Evolutionary conservation across 2,113 vertebrate genomes (phyloP).

Genomic region (Balaenoptera acutorostrata): DNA sequence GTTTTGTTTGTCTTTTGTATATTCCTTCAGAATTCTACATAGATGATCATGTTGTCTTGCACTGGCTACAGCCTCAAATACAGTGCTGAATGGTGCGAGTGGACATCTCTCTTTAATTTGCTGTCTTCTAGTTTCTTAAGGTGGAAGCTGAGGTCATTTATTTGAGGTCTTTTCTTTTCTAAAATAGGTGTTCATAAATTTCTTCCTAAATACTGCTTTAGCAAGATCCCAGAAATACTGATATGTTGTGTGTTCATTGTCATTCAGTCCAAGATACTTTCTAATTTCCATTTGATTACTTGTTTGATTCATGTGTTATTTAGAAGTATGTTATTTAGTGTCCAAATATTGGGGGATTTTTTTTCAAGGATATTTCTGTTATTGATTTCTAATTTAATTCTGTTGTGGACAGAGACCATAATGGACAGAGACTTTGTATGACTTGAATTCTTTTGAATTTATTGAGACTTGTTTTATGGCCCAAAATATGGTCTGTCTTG

Average conservation of each 20-base stretch:
- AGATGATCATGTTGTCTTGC: not conserved
- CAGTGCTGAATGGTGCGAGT: not conserved
- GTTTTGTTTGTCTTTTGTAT: not conserved
- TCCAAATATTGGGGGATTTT: not conserved
- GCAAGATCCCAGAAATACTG: not conserved
- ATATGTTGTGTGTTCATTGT: not conserved
- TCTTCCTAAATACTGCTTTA: not conserved
- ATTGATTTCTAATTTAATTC: not conserved
- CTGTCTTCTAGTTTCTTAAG: not conserved
- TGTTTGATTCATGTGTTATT: not conserved
- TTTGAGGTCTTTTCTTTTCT: not conserved
- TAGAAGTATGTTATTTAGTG: not conserved
- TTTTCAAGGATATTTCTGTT: not conserved
- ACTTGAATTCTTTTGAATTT: not conserved
- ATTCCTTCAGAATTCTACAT: not conserved
- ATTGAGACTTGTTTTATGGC: not conserved
- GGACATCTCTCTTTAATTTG: not conserved
- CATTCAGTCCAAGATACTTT: not conserved
- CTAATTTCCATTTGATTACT: not conserved
- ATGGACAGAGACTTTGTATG: not conserved
- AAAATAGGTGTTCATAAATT: not conserved
- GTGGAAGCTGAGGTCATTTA: not conserved
- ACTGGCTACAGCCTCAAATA: not conserved
- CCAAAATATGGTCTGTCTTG: not conserved
- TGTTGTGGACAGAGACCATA: not conserved